These are phyloP conservation scores for Lithobius niger DNA, from an alignment of 1,140 invertebrate species.

Conservation along the genomic window DNA sequence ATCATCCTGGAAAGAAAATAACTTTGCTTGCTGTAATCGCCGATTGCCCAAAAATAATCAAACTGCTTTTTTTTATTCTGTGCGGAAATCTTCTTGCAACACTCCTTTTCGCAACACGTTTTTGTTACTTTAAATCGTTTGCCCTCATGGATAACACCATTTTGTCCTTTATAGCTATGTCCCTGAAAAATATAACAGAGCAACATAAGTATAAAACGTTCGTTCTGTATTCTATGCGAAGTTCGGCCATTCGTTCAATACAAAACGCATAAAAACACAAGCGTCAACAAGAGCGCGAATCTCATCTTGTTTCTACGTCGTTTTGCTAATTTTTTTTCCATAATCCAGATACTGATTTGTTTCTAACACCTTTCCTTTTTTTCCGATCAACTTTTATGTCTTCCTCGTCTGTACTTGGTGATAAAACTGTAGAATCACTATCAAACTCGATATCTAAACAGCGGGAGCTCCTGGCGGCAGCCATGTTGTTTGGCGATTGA, in stretches of 20 bases:
- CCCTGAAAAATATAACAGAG: neutral
- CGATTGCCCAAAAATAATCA: neutral
- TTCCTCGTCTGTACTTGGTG: neutral
- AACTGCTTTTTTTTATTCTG: neutral
- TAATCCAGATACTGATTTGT: neutral
- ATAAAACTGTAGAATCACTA: neutral
- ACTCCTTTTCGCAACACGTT: too few species aligned
- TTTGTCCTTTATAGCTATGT: neutral
- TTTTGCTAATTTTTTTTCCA: neutral
- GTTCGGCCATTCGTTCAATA: neutral
- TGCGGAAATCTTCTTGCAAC: neutral
- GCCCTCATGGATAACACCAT: neutral
- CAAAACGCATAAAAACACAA: neutral
- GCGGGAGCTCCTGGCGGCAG: neutral
- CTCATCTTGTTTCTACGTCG: neutral
- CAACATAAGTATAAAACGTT: neutral
- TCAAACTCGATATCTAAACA: neutral
- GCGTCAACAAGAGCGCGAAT: neutral
- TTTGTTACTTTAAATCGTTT: neutral
- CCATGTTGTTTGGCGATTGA: neutral
- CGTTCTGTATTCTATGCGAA: neutral
- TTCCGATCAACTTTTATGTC: neutral
- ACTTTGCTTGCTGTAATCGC: neutral
- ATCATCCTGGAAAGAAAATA: neutral
- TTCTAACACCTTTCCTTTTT: neutral